A percentile compares a stretch with the other conserved stretches of the same genome.
These are phyloP conservation scores for Tipula vernalis DNA, from an alignment of 2,888 invertebrate species.

Conservation along the genomic window DNA sequence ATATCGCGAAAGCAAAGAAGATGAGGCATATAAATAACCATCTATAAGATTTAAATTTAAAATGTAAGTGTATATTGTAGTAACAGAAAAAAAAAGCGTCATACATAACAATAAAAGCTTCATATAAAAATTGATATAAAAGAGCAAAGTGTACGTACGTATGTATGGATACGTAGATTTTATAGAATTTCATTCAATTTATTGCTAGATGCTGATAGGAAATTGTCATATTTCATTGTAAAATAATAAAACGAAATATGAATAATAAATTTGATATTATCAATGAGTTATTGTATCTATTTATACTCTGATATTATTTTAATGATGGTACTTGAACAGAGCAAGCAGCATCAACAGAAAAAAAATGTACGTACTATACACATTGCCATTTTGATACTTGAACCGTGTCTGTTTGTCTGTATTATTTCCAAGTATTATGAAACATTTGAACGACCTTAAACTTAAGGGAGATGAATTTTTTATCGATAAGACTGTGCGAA, in stretches of 20 bases:
- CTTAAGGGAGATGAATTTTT: background rate
- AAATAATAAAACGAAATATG: background rate
- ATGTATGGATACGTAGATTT: background rate
- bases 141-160: background rate
- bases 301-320: background rate
- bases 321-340: background rate
- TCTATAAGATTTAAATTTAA: background rate
- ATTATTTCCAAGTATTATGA: background rate
- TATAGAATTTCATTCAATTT: constrained; percentile 4
- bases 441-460: background rate
- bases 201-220: background rate
- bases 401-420: background rate
- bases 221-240: background rate
- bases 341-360: background rate
- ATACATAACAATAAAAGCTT: background rate
- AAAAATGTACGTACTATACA: background rate
- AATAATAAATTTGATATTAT: constrained; percentile 4
- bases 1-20: background rate
- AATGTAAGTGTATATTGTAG: background rate
- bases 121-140: background rate
- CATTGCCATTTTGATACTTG: background rate
- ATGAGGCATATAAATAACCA: background rate
- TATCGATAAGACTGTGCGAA: background rate
- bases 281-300: background rate
- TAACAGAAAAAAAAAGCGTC: background rate